These are phyloP conservation scores for Heterodera carotae DNA, from an alignment of 1,140 invertebrate genomes.

Conservation along the genomic window DNA sequence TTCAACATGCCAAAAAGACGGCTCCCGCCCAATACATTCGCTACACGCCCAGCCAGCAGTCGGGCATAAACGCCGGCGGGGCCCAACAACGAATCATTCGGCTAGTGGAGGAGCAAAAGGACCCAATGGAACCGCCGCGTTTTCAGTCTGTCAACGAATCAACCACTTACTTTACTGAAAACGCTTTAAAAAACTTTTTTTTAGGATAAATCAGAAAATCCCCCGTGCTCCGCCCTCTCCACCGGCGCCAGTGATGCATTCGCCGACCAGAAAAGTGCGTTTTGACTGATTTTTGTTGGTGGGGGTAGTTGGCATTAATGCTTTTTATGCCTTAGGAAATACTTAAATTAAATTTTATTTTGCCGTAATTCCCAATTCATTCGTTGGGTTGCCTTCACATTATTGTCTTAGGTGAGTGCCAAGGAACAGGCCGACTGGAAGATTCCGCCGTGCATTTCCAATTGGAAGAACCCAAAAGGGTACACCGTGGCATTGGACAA, in stretches of 20 bases:
- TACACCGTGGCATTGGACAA: slow-evolving; percentile 99
- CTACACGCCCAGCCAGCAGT: slow-evolving; percentile 87
- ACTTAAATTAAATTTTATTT: too few species aligned
- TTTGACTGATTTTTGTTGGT: slow-evolving; percentile 4
- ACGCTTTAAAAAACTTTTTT: too few species aligned
- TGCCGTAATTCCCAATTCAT: too few species aligned
- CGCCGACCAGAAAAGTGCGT: slow-evolving; percentile 81
- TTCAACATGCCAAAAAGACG: slow-evolving; percentile 83
- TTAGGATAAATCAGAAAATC: slow-evolving; percentile 73
- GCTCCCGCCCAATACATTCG: slow-evolving; percentile 80
- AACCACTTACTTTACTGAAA: too few species aligned
- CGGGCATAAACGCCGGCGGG: slow-evolving; percentile 81
- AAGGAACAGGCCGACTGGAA: slow-evolving; percentile 99
- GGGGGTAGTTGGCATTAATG: too few species aligned
- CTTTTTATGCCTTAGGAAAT: too few species aligned
- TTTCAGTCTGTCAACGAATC: slow-evolving; percentile 82
- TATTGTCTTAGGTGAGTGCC: slow-evolving; percentile 75
- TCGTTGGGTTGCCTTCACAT: too few species aligned
- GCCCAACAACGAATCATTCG: slow-evolving; percentile 95
- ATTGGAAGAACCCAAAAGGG: slow-evolving; percentile 98
- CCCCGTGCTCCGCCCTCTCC: slow-evolving; percentile 95
- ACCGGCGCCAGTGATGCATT: slow-evolving; percentile 93
- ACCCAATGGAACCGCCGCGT: slow-evolving; percentile 97
- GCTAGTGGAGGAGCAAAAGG: slow-evolving; percentile 90
- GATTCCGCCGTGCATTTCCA: slow-evolving; percentile 97